Evolutionary conservation across 2,888 invertebrate species (phyloP), one percentile per base, ranked within the genome.

Genomic region (Acheta domesticus): DNA sequence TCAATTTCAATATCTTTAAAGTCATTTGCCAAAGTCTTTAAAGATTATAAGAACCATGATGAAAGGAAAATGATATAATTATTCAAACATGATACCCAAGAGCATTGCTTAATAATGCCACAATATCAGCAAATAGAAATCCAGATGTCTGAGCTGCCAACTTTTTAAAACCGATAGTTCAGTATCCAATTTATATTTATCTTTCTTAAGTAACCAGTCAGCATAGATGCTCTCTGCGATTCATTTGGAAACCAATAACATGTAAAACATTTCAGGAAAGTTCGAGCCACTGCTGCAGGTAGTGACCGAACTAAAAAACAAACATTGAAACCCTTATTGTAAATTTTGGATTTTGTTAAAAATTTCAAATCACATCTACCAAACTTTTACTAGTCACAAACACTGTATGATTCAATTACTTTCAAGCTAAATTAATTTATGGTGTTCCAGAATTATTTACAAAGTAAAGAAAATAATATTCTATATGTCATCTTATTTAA

Each of bases 71-170:
- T 76, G 75, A 50, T 77, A 36, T 8, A 23, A 78, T 48, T 74
- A 16, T n/a, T 48, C 19, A 86, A 85, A 36, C 8, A 36, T 36
- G 36, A 85, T 74, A 86, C 83, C 89, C 90, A 83, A 88, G 86
- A 0, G 93, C 91, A 85, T 92, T 90, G 83, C 91, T 89, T 2
- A 93, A 87, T 4, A 95, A 86, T 1, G 92, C 90, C 82, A 90
- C 89, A 16, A 97, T 86, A 87, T 97, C 96, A 48, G 93, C 93
- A 82, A 93, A 90, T 12, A 91, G 85, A 86, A 89, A 95, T 91
- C 84, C 94, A 90, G 86, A 93, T 91, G 82, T 83, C 78, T 80
- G 83, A 78, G 82, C 83, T 36, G 82, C 83, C 62, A 83, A 81
- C 78, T 77, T 79, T 48, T 20, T 76, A 11, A n/a, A n/a, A 84